A percentile compares a stretch with the other conserved stretches of the same genome.
Evolutionary conservation across 64 coral and sea anemone species (phyloP).

Genomic region (Platygyra sinensis): DNA sequence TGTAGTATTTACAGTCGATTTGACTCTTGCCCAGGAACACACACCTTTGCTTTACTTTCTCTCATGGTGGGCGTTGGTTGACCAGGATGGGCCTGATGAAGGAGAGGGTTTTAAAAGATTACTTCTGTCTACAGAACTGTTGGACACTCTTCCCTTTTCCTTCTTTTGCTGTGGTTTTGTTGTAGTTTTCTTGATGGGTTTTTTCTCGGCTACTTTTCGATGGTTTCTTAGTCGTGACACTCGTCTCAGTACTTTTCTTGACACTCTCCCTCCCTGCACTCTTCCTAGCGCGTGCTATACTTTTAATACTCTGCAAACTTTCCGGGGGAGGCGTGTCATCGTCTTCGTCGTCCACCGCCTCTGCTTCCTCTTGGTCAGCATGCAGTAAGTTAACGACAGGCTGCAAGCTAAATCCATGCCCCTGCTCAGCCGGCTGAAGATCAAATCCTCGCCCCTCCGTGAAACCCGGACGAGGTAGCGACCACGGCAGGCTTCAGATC

Average conservation of each 20-base stretch:
- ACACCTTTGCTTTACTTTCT: slow-evolving; percentile 71
- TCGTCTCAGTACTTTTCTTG: slow-evolving; percentile 37
- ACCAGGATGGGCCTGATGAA: slow-evolving; percentile 89
- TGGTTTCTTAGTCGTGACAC: slow-evolving; percentile 49
- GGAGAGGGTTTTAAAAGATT: slow-evolving; percentile 69
- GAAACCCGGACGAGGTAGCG: background rate
- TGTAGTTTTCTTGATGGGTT: background rate
- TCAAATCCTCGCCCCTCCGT: slow-evolving; percentile 38
- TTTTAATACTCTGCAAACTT: slow-evolving; percentile 90
- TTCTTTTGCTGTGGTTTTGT: slow-evolving; percentile 29
- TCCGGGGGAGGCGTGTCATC: slow-evolving; percentile 91
- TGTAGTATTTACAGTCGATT: background rate
- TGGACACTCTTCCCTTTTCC: slow-evolving; percentile 19
- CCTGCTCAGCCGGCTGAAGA: slow-evolving; percentile 35
- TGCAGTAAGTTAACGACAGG: slow-evolving; percentile 70
- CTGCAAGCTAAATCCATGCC: slow-evolving; percentile 71
- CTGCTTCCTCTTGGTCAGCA: background rate
- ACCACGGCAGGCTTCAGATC: slow-evolving; percentile 11
- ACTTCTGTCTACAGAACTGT: slow-evolving; percentile 27
- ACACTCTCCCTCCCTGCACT: slow-evolving; percentile 37
- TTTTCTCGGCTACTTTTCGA: slow-evolving; percentile 32
- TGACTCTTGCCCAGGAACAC: background rate
- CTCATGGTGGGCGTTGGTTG: slow-evolving; percentile 82
- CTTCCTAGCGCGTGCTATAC: slow-evolving; percentile 55
- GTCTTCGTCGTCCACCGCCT: slow-evolving; percentile 43